Percentiles rank a stretch among this genome's conserved stretches.
Evolutionary conservation across 2,888 invertebrate genomes (phyloP).

Genomic region (Saturnia japonica): DNA sequence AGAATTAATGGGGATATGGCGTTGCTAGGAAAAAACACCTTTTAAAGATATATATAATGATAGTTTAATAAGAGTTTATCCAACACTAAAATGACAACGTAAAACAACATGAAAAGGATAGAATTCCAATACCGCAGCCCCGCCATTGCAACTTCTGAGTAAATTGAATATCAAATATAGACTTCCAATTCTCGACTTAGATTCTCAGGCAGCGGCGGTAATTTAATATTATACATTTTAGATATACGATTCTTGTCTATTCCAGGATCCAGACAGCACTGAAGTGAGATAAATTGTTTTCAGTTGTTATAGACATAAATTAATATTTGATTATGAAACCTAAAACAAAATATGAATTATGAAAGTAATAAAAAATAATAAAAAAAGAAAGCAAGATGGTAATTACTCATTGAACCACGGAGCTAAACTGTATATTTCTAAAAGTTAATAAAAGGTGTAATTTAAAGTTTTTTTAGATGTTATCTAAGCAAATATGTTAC

Average conservation of each 20-base stretch:
- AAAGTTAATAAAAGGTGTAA: too few species aligned
- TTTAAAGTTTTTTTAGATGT: too few species aligned
- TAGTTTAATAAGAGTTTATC: neutral
- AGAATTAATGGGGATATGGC: too few species aligned
- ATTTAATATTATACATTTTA: slow-evolving; percentile 12
- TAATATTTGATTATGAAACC: too few species aligned
- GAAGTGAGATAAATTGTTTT: neutral
- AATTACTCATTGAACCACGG: too few species aligned
- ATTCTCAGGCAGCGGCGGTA: slow-evolving; percentile 3
- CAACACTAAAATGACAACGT: neutral
- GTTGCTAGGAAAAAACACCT: too few species aligned
- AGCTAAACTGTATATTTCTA: too few species aligned
- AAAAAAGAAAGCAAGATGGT: too few species aligned
- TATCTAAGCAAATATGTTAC: too few species aligned
- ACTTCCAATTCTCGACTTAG: slow-evolving; percentile 13
- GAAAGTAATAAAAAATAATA: too few species aligned
- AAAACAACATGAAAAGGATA: neutral
- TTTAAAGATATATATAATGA: too few species aligned
- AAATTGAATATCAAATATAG: slow-evolving; percentile 20
- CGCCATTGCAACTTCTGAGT: slow-evolving; percentile 9
- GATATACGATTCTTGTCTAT: slow-evolving; percentile 10
- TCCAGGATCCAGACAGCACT: neutral
- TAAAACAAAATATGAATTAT: too few species aligned
- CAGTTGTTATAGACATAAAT: neutral
- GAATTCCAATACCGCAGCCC: neutral